phyloP scores from a whole-genome alignment of 2,888 invertebrate genomes.

The Meandrusa payeni region DNA sequence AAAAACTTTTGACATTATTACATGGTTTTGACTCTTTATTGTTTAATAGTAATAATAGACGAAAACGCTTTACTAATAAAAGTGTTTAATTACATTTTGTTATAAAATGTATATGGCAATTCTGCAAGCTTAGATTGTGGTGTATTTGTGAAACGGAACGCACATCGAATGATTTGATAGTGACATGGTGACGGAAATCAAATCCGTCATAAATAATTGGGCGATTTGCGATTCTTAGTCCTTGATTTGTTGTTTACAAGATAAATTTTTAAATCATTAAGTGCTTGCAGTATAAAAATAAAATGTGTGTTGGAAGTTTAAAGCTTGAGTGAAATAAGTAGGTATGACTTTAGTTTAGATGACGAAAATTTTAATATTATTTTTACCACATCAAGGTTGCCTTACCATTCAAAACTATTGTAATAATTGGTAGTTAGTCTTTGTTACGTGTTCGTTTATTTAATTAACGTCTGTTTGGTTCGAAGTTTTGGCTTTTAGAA shows the following conservation, averaged over 20 bases:
- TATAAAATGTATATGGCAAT: conserved; percentile 13
- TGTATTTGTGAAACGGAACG: conserved; percentile 43
- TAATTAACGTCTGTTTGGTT: conserved; percentile 58
- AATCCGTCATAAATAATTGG: conserved; percentile 29
- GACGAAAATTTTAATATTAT: conserved; percentile 41
- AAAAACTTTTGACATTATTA: too few species aligned
- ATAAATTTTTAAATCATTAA: conserved; percentile 21
- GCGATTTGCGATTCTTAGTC: conserved; percentile 32
- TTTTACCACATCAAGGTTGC: conserved; percentile 63
- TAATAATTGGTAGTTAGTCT: conserved; percentile 50
- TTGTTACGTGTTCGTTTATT: conserved; percentile 56
- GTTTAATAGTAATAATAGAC: too few species aligned
- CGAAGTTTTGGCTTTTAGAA: conserved; percentile 46
- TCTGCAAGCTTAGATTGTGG: too few species aligned
- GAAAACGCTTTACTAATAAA: too few species aligned
- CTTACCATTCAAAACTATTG: conserved; percentile 48
- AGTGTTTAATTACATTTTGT: too few species aligned
- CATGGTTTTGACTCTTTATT: too few species aligned
- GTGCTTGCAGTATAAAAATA: conserved; percentile 11
- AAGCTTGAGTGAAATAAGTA: conserved; percentile 10
- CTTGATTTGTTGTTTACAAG: conserved; percentile 24
- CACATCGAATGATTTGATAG: conserved; percentile 27
- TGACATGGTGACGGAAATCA: conserved; percentile 37
- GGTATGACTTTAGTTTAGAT: conserved; percentile 33
- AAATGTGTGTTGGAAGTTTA: conserved; percentile 23